Conservation (phyloP, 2,888 invertebrate species). For the Cyaniris semiargus region DNA sequence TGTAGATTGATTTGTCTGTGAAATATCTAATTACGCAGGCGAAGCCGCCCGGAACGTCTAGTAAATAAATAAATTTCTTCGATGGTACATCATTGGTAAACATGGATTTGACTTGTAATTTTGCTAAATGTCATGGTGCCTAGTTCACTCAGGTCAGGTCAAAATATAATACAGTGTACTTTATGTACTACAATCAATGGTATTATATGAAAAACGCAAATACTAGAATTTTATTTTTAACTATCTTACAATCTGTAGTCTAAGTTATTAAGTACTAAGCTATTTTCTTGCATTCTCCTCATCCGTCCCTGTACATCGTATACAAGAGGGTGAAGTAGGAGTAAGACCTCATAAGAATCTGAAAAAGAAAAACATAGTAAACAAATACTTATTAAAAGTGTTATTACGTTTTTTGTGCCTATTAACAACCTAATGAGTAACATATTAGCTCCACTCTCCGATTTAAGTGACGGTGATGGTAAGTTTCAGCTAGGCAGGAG, state of each 20-base stretch:
- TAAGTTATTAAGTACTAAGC: neutral
- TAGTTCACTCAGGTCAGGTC: neutral
- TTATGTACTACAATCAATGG: no score
- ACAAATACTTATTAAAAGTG: neutral
- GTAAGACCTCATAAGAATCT: conserved; percentile 71
- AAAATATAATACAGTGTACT: neutral
- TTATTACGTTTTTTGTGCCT: neutral
- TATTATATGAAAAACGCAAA: no score
- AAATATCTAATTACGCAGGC: no score
- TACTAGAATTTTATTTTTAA: neutral
- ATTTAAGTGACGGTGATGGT: neutral
- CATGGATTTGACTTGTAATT: no score
- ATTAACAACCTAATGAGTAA: neutral
- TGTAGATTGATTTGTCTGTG: no score
- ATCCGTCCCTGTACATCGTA: conserved; percentile 69
- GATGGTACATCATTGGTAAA: no score
- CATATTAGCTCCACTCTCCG: neutral
- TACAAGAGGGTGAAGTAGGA: conserved; percentile 73
- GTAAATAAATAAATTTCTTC: no score
- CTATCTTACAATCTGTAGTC: neutral
- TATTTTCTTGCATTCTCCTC: conserved; percentile 34
- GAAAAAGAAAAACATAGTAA: conserved; percentile 47
- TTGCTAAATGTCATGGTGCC: no score
- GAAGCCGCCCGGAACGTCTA: no score
- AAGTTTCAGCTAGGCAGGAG: neutral